phyloP scores from a whole-genome alignment of 2,797 vertebrate genomes.

The Mycteria americana region DNA sequence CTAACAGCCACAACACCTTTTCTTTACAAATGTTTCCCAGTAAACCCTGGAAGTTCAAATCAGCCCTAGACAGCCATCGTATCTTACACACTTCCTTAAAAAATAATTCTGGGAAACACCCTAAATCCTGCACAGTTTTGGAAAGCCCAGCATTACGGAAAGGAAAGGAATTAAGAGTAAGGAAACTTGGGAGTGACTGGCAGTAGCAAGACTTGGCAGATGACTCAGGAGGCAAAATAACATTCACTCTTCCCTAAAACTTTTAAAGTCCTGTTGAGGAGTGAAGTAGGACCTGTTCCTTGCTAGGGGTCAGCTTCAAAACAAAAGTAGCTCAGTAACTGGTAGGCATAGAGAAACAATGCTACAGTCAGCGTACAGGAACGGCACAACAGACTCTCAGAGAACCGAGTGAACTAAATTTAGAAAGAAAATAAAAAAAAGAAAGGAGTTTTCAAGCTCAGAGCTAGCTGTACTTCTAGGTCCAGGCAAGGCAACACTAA shows the following conservation, averaged over 20 bases:
- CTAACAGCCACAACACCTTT: background rate
- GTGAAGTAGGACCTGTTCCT: background rate
- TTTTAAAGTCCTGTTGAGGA: background rate
- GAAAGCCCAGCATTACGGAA: background rate
- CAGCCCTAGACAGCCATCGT: background rate
- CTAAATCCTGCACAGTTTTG: background rate
- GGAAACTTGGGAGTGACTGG: background rate
- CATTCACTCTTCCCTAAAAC: background rate
- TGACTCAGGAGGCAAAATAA: background rate
- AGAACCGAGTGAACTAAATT: conserved; percentile 1
- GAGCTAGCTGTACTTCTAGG: background rate
- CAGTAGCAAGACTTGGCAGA: background rate
- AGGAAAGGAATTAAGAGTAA: background rate
- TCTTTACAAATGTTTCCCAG: background rate
- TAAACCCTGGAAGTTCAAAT: background rate
- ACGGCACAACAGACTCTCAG: background rate
- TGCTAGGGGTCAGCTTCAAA: background rate
- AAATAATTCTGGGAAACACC: background rate
- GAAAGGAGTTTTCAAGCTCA: background rate
- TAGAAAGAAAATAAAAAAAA: background rate
- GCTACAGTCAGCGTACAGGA: background rate
- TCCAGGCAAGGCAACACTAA: background rate
- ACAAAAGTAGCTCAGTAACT: background rate
- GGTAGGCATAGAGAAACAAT: background rate
- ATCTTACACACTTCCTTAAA: background rate